These are phyloP conservation scores for Sanderia malayensis DNA, from an alignment of 30 jellyfish, hydroid and myxozoan genomes.

Conservation along the genomic window DNA sequence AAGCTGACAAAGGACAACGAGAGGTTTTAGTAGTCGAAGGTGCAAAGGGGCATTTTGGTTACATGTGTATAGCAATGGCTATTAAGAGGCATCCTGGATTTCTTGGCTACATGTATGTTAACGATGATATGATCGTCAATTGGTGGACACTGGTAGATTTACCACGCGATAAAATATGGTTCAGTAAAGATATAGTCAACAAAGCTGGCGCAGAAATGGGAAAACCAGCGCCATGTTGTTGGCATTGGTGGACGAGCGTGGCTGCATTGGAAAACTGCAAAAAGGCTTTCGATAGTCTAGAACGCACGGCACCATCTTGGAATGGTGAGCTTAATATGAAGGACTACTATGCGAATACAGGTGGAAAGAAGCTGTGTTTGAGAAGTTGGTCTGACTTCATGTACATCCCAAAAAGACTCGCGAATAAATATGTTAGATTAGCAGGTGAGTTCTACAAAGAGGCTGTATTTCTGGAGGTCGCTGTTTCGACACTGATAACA, in stretches of 20 bases:
- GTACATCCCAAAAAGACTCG: constrained; percentile 41
- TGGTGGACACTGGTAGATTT: constrained; percentile 66
- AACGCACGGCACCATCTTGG: constrained; percentile 8
- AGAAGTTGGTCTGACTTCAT: constrained; percentile 66
- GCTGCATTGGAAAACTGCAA: constrained; percentile 40
- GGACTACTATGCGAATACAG: constrained; percentile 37
- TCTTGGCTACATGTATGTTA: constrained; percentile 60
- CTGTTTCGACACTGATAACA: constrained; percentile 50
- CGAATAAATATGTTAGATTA: neutral
- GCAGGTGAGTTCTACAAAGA: constrained; percentile 33
- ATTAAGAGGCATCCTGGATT: constrained; percentile 27
- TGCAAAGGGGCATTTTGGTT: constrained; percentile 51
- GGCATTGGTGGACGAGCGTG: constrained; percentile 73
- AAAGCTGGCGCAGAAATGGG: constrained; percentile 47
- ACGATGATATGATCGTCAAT: constrained; percentile 73
- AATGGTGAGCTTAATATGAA: constrained; percentile 23
- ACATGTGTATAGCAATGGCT: constrained; percentile 56
- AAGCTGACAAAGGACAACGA: neutral
- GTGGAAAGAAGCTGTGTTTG: constrained; percentile 34
- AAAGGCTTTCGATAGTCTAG: constrained; percentile 25
- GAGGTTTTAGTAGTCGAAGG: constrained; percentile 24
- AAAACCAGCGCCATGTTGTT: constrained; percentile 45
- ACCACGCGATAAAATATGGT: constrained; percentile 49
- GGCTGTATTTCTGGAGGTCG: constrained; percentile 55
- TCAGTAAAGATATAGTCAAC: constrained; percentile 34